Evolutionary conservation across 1,140 invertebrate species (phyloP).

Genomic region (Drosophila suzukii): DNA sequence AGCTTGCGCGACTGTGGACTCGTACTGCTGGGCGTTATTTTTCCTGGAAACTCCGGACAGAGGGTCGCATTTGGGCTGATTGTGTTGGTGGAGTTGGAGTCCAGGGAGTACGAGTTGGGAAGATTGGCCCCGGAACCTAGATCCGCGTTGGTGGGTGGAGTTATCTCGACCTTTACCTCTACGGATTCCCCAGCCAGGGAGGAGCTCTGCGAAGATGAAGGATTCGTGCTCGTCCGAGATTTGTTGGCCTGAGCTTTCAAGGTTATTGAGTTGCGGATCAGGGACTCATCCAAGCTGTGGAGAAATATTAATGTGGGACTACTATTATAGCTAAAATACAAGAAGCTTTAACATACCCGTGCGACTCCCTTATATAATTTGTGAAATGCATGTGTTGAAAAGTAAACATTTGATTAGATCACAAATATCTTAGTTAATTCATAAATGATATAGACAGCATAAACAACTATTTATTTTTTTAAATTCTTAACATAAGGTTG

Average conservation of each 20-base stretch:
- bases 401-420: background rate
- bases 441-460: too few species aligned
- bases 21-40: conserved; percentile 63
- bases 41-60: conserved; percentile 75
- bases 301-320: background rate
- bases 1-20: conserved; percentile 78
- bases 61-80: conserved; percentile 78
- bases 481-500: too few species aligned
- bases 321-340: background rate
- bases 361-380: conserved; percentile 63
- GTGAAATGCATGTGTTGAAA: background rate
- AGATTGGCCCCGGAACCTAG: conserved; percentile 58
- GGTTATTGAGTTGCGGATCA: conserved; percentile 81
- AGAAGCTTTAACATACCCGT: conserved; percentile 66
- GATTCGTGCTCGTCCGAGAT: conserved; percentile 80
- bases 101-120: conserved; percentile 81
- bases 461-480: too few species aligned
- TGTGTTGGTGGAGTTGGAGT: conserved; percentile 80
- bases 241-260: conserved; percentile 79
- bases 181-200: conserved; percentile 80
- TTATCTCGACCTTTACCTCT: conserved; percentile 84
- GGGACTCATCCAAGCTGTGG: conserved; percentile 87
- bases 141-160: conserved; percentile 74
- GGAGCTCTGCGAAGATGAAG: conserved; percentile 82
- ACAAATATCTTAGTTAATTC: background rate